Conservation (phyloP, 2,888 invertebrate species). For the Hemistola chrysoprasaria region DNA sequence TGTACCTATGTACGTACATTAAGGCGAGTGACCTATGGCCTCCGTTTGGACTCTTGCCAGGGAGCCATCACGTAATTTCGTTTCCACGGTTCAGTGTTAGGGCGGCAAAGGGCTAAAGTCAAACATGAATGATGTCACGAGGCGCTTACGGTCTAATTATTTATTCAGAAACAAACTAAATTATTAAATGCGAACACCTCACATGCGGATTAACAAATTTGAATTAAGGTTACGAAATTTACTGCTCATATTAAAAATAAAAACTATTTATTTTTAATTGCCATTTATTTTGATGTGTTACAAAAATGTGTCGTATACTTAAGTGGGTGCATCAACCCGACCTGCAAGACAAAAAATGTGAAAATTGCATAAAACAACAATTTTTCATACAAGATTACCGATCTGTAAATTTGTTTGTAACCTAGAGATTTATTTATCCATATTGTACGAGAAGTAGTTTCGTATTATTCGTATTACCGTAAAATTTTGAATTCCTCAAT, state of each 20-base stretch:
- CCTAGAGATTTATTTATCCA: too few relatives aligned
- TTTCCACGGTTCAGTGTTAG: constrained; percentile 20
- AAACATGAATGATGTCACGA: constrained; percentile 22
- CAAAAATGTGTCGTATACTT: too few relatives aligned
- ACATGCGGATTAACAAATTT: constrained; percentile 15
- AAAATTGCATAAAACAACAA: too few relatives aligned
- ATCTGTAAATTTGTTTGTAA: too few relatives aligned
- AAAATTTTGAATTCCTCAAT: too few relatives aligned
- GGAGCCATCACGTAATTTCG: constrained; percentile 45
- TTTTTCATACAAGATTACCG: too few relatives aligned
- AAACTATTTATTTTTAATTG: too few relatives aligned
- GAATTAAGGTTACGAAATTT: constrained; percentile 16
- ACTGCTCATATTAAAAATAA: constrained; percentile 1
- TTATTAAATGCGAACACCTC: neutral
- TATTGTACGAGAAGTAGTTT: too few relatives aligned
- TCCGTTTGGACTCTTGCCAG: constrained; percentile 62
- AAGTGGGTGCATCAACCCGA: too few relatives aligned
- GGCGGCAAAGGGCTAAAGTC: constrained; percentile 23
- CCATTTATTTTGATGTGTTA: too few relatives aligned
- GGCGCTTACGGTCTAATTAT: constrained; percentile 17
- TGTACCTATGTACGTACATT: constrained; percentile 64
- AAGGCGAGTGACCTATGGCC: constrained; percentile 66
- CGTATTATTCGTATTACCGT: too few relatives aligned
- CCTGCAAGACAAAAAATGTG: too few relatives aligned
- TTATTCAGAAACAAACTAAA: constrained; percentile 16